Evolutionary conservation across 2,797 vertebrate species (phyloP), one percentile per base, ranked within the genome.

Genomic region (Dendrocincla tyrannina): DNA sequence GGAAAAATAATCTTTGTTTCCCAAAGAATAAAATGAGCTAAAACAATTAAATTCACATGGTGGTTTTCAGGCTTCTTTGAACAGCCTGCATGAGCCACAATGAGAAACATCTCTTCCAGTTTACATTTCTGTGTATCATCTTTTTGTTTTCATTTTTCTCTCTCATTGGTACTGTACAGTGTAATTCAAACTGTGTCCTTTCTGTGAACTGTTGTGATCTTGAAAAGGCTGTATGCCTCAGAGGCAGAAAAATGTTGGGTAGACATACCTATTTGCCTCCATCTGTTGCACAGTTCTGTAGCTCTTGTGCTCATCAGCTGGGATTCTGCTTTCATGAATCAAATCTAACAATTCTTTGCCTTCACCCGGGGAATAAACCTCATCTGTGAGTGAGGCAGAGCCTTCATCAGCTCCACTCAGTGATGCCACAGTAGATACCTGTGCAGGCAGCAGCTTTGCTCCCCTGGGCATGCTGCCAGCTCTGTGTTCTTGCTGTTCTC

Each of bases 381-480:
- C 24, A 24, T 50, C 39, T 0, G 0, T 24, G 75, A 78, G 11
- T 50, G 83, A 82, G 49, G 53, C 7, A 14, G 52, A 79, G 67
- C 24, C 35, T 68, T 46, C 24, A 4, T 15, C 47, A 62, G 25
- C 7, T 20, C 35, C 0, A 1, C 50, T 32, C 9, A 5, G 44
- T 9, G 63, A 33, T 91, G 47, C 60, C 47, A 4, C 62, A 69
- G 81, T 55, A 69, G 64, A 11, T 53, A 35, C 17, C 50, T 42
- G n/a, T 19, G 10, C 23, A 28, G 32, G 75, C 42, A 64, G 73
- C 62, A 77, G 37, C 64, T 79, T 42, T 2, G 2, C 23, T 70
- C 28, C 32, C 46, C 3, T 0, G 0, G 50, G 46, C 3, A 1
- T 67, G 42, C 64, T 46, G 7, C 37, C 28, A 39, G 22, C 47